phyloP scores from a whole-genome alignment of 2,113 vertebrate species.

The Vireo altiloquus region DNA sequence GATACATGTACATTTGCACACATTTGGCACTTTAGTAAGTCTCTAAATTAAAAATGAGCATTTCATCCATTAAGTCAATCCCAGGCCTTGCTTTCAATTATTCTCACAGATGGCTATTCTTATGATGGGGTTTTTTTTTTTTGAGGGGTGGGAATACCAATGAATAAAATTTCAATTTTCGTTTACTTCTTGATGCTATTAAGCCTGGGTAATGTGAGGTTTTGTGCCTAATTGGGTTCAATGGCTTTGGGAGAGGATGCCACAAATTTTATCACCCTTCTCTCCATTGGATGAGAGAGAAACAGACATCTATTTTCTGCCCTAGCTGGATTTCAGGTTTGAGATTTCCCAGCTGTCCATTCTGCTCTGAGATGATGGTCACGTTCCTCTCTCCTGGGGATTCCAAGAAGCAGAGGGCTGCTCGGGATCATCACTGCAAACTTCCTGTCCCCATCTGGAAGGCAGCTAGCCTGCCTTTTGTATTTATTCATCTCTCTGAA shows the following conservation, averaged over 20 bases:
- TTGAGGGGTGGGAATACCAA: background rate
- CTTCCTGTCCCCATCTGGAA: slow-evolving; percentile 50
- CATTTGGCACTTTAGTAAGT: background rate
- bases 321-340: background rate
- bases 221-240: background rate
- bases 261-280: background rate
- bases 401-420: background rate
- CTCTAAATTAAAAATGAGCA: background rate
- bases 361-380: background rate
- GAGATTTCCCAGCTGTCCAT: background rate
- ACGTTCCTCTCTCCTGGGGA: background rate
- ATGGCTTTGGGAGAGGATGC: background rate
- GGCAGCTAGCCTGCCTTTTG: slow-evolving; percentile 31
- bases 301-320: background rate
- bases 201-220: background rate
- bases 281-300: background rate
- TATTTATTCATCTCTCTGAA: background rate
- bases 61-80: background rate
- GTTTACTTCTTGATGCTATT: background rate
- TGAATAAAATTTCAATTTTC: background rate
- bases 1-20: background rate
- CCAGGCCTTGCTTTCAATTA: background rate
- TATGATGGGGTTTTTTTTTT: background rate
- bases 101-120: background rate
- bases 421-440: background rate